These are phyloP conservation scores for Stramonita haemastoma DNA, from an alignment of 2,888 invertebrate species.

Conservation along the genomic window DNA sequence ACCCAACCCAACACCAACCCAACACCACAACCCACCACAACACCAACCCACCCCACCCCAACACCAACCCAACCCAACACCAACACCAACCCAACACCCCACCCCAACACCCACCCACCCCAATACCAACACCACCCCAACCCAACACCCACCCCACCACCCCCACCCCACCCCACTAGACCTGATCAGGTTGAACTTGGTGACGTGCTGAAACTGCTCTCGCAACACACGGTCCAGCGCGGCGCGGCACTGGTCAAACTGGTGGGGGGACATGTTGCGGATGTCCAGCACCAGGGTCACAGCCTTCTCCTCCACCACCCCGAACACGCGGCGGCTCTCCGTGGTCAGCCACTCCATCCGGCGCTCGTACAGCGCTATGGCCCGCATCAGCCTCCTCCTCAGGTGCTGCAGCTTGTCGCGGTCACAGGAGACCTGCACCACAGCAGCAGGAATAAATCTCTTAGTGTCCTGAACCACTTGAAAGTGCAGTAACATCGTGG, in stretches of 20 bases:
- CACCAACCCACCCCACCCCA: too few species aligned
- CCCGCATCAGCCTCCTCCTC: constrained; percentile 68
- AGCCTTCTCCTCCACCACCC: constrained; percentile 74
- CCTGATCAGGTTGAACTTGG: constrained; percentile 77
- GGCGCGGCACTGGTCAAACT: constrained; percentile 75
- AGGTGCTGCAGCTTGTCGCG: constrained; percentile 72
- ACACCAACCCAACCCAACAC: too few species aligned
- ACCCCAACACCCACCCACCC: too few species aligned
- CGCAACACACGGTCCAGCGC: constrained; percentile 72
- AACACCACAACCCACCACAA: too few species aligned
- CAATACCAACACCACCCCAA: too few species aligned
- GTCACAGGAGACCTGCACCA: constrained; percentile 67
- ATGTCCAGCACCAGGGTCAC: constrained; percentile 75
- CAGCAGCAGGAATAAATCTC: too few species aligned
- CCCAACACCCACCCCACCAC: too few species aligned
- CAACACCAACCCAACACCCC: too few species aligned
- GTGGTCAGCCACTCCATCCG: constrained; percentile 76
- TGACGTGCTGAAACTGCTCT: constrained; percentile 74
- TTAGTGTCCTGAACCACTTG: too few species aligned
- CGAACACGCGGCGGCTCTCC: constrained; percentile 76
- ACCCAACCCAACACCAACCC: too few species aligned
- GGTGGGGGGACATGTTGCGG: constrained; percentile 72
- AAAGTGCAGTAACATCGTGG: too few species aligned
- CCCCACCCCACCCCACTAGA: too few species aligned
- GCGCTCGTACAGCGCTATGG: constrained; percentile 70